These are phyloP conservation scores for Drosophila suzukii DNA, from an alignment of 1,140 invertebrate genomes.

Conservation along the genomic window DNA sequence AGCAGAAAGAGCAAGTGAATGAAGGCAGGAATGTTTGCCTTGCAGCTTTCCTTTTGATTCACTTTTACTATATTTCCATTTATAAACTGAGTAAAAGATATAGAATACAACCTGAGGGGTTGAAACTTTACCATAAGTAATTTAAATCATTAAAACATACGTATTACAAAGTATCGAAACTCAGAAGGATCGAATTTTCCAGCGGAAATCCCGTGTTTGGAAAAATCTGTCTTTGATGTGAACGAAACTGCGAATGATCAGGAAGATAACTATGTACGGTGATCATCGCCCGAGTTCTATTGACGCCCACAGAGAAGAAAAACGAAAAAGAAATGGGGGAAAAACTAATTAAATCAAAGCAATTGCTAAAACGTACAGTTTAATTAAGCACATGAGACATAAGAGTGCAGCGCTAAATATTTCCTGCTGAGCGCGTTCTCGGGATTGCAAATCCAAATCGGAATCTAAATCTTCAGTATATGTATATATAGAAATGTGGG, in stretches of 20 bases:
- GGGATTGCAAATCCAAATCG: neutral
- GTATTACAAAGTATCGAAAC: neutral
- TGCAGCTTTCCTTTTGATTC: neutral
- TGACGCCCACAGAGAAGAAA: constrained; percentile 12
- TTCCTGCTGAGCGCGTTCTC: constrained; percentile 61
- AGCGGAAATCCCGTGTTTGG: neutral
- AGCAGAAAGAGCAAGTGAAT: neutral
- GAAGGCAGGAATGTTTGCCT: neutral
- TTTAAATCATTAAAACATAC: neutral
- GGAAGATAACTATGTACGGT: too few relatives aligned
- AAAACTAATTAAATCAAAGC: constrained; percentile 77
- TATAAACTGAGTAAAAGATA: neutral
- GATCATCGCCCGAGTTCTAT: constrained; percentile 12
- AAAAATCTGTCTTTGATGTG: neutral
- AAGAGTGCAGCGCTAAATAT: constrained; percentile 58
- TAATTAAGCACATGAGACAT: constrained; percentile 60
- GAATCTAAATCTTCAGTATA: neutral
- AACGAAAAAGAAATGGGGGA: neutral
- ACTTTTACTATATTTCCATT: neutral
- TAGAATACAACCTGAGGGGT: too few relatives aligned
- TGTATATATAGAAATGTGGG: neutral
- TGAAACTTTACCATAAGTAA: neutral
- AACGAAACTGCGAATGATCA: neutral
- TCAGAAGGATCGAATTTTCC: neutral
- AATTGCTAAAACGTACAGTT: constrained; percentile 67